phyloP scores from a whole-genome alignment of 2,888 invertebrate species.

The Polylopha cassiicola region DNA sequence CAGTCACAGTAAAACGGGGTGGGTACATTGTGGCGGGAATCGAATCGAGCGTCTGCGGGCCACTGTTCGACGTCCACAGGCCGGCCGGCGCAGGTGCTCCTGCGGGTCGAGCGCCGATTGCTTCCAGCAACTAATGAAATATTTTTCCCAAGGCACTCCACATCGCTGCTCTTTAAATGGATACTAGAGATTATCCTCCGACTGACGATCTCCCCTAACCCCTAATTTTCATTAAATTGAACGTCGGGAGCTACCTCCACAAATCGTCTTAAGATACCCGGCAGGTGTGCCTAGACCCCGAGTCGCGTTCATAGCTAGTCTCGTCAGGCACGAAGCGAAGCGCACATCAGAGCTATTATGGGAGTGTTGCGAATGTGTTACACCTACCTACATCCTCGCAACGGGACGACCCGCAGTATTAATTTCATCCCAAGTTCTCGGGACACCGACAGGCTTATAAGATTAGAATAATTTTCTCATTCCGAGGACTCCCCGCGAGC shows the following conservation, averaged over 20 bases:
- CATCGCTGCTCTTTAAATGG: constrained; percentile 59
- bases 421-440: constrained; percentile 60
- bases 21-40: constrained; percentile 5
- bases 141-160: constrained; percentile 58
- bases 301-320: background rate
- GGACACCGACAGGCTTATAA: constrained; percentile 70
- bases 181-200: constrained; percentile 68
- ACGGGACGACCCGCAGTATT: constrained; percentile 56
- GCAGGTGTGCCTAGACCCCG: constrained; percentile 19
- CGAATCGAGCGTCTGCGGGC: constrained; percentile 20
- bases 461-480: constrained; percentile 77
- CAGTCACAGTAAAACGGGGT: background rate
- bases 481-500: constrained; percentile 67
- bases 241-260: constrained; percentile 39
- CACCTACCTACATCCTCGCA: constrained; percentile 25
- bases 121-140: constrained; percentile 57
- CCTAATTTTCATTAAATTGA: constrained; percentile 68
- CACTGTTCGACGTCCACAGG: no score
- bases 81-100: constrained; percentile 44
- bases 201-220: constrained; percentile 50
- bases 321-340: constrained; percentile 20
- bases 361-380: constrained; percentile 27
- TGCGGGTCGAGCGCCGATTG: constrained; percentile 36
- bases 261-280: constrained; percentile 46
- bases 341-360: constrained; percentile 25